phyloP scores from a whole-genome alignment of 2,888 invertebrate species.

The Cryptocheilus praepositus region DNA sequence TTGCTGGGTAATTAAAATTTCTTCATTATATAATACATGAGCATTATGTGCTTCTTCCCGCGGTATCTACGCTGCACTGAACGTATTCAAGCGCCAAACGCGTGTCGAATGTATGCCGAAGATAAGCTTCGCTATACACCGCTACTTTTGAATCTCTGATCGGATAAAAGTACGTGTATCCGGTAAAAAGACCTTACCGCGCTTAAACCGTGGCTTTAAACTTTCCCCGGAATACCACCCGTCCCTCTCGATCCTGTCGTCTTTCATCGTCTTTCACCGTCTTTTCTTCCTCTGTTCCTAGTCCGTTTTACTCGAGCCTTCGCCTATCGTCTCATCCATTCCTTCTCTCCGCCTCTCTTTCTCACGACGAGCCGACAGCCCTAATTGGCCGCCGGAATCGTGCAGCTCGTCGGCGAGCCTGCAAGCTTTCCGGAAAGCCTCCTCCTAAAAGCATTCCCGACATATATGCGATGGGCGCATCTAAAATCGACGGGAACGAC shows the following conservation, averaged over 20 bases:
- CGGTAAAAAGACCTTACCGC: constrained; percentile 27
- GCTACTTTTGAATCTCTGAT: constrained; percentile 9
- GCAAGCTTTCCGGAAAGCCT: constrained; percentile 19
- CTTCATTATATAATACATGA: too few species aligned
- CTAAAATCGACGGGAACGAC: background rate
- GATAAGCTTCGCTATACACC: too few species aligned
- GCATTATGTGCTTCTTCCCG: too few species aligned
- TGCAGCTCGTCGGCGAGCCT: constrained; percentile 13
- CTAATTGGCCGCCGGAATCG: constrained; percentile 44
- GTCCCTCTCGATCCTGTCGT: background rate
- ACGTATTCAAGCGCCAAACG: too few species aligned
- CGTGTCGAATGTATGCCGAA: too few species aligned
- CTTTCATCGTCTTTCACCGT: constrained; percentile 1
- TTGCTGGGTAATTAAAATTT: background rate
- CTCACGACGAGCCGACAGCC: constrained; percentile 30
- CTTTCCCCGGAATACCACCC: constrained; percentile 26
- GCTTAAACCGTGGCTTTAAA: constrained; percentile 35
- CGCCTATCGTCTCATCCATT: background rate
- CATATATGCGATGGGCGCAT: constrained; percentile 15
- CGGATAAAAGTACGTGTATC: constrained; percentile 15
- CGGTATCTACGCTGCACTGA: too few species aligned
- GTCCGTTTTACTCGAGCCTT: background rate
- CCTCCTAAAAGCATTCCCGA: constrained; percentile 17
- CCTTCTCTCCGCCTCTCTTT: background rate
- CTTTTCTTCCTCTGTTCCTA: background rate